These are phyloP conservation scores for Dryobotodes eremita DNA, from an alignment of 2,888 invertebrate species.

Conservation along the genomic window DNA sequence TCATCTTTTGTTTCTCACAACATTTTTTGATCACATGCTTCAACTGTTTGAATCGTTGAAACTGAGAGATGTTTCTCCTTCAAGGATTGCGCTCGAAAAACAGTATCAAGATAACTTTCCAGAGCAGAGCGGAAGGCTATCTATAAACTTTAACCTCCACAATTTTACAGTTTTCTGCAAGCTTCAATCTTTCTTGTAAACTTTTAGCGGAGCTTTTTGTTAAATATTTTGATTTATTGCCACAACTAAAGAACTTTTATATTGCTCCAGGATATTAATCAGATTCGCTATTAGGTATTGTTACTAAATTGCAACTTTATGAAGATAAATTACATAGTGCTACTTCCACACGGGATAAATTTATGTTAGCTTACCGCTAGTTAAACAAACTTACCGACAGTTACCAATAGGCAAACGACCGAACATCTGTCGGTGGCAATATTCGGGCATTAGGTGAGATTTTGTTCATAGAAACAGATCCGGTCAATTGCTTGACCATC, in stretches of 20 bases:
- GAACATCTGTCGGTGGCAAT: slow-evolving; percentile 81
- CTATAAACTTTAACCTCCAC: slow-evolving; percentile 45
- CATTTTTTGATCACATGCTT: background rate
- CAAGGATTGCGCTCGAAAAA: slow-evolving; percentile 36
- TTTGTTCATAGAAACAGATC: slow-evolving; percentile 79
- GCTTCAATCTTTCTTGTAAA: slow-evolving; percentile 45
- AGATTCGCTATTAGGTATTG: background rate
- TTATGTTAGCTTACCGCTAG: slow-evolving; percentile 38
- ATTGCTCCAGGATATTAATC: background rate
- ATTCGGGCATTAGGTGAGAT: slow-evolving; percentile 83
- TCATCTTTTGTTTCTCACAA: background rate
- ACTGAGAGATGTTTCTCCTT: background rate
- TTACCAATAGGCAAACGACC: slow-evolving; percentile 47
- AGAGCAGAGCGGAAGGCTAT: slow-evolving; percentile 27
- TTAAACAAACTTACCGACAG: slow-evolving; percentile 64
- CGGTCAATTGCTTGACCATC: slow-evolving; percentile 88
- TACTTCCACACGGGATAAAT: background rate
- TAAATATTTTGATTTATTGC: slow-evolving; percentile 33
- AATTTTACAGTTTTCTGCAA: slow-evolving; percentile 39
- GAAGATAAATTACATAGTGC: background rate
- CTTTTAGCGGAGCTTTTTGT: slow-evolving; percentile 19
- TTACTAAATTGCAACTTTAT: background rate
- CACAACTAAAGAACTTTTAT: background rate
- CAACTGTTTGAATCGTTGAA: background rate
- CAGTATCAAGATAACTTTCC: slow-evolving; percentile 34